Evolutionary conservation across 1,140 invertebrate genomes (phyloP).

Genomic region (Ceratina calcarata): DNA sequence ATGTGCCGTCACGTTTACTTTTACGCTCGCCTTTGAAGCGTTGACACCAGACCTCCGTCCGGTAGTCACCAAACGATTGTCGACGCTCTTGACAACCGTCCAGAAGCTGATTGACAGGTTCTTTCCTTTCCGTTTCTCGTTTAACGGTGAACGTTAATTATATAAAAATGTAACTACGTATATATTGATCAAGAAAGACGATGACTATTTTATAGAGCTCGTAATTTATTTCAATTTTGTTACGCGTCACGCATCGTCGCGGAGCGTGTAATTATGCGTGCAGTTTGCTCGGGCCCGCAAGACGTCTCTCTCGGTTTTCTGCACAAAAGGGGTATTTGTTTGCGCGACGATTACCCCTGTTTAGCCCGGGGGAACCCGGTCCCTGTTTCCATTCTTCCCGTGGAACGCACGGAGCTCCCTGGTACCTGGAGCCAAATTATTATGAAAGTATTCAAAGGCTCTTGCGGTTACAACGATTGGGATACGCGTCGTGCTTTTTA

Average conservation of each 20-base stretch:
- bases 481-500: too few species aligned
- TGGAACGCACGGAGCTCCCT: too few species aligned
- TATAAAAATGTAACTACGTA: too few species aligned
- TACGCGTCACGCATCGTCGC: not conserved
- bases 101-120: not conserved
- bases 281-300: not conserved
- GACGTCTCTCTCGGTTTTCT: not conserved
- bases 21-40: not conserved
- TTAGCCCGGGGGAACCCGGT: not conserved
- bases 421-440: too few species aligned
- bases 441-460: too few species aligned
- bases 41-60: not conserved
- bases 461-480: too few species aligned
- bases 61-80: not conserved
- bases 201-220: too few species aligned
- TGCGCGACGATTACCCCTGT: not conserved
- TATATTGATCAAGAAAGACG: too few species aligned
- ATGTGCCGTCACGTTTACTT: conserved; percentile 14
- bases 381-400: not conserved
- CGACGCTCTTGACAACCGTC: not conserved
- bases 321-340: conserved; percentile 7
- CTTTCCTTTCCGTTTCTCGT: not conserved
- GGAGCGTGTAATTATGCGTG: conserved; percentile 15
- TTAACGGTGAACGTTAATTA: too few species aligned
- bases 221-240: not conserved